Evolutionary conservation across 1,140 invertebrate genomes (phyloP), one percentile per base, ranked within the genome.

Genomic region (Carposina sasakii): DNA sequence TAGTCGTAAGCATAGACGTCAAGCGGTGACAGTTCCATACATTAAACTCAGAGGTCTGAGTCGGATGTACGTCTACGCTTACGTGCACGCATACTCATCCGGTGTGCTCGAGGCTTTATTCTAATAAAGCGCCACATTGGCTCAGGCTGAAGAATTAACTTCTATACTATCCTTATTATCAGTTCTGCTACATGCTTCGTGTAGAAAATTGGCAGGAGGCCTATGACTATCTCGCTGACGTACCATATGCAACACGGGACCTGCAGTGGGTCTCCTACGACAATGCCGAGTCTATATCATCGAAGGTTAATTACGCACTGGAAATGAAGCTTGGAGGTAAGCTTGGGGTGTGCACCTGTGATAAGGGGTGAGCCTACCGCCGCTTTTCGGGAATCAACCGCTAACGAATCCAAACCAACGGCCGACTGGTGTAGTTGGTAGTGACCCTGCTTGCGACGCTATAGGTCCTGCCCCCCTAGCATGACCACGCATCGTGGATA

Each of bases 181-280:
- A 84, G 78, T 57, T 82, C 5, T 82, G 78, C 43, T 10, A 45
- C 19, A 71, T 60, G 37, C 48, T 74, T 3, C 28, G 60, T 37
- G 58, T 54, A 5, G 63, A 81, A 57, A 17, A 50, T n/a, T 84
- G 81, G 81, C 42, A 61, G 0, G 20, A 66, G n/a, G 37, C 20
- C 36, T 60, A 57, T 12, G 76, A 76, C 33, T 23, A 41, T 6
- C 36, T 52, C 5, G 71, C 68, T 1, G 62, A 86, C 44, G 87
- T 88, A 0, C 91, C 91, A 0, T 94, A 93, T 55, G 87, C 91
- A 5, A 88, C 89, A 36, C 85, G 81, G 19, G 87, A 75, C 0
- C 78, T 83, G 4, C 89, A 92, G 61, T 96, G 93, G 93, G 84
- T 94, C 23, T 90, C 91, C 9, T 95, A 90, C 54, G 94, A 96